These are phyloP conservation scores for Phalera bucephala DNA, from an alignment of 2,888 invertebrate genomes.

Conservation along the genomic window DNA sequence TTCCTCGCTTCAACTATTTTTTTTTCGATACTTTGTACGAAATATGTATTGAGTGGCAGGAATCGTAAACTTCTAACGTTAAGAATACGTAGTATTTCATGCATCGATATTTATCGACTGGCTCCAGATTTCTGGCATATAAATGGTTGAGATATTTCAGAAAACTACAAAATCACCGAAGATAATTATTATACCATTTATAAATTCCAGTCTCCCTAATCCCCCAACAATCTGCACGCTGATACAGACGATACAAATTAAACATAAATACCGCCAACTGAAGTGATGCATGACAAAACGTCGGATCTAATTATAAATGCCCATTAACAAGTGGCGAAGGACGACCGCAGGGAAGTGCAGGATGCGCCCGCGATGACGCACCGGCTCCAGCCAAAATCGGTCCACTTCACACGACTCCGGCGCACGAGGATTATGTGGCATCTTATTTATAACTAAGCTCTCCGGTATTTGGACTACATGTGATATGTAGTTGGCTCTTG, in stretches of 20 bases:
- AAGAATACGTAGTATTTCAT: no score
- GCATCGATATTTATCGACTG: no score
- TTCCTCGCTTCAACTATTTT: no score
- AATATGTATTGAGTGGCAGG: no score
- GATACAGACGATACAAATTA: constrained; percentile 6
- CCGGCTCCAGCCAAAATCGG: constrained; percentile 41
- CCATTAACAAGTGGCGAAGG: constrained; percentile 54
- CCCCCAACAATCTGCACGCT: not conserved
- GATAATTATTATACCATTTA: no score
- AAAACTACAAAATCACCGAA: no score
- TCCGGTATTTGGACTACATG: constrained; percentile 39
- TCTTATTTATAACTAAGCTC: constrained; percentile 52
- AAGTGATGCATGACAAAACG: constrained; percentile 41
- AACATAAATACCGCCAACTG: constrained; percentile 19
- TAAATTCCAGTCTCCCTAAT: not conserved
- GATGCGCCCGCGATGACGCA: constrained; percentile 51
- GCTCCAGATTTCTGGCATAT: no score
- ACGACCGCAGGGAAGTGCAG: constrained; percentile 43
- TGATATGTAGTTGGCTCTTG: constrained; percentile 34
- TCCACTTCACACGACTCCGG: constrained; percentile 57
- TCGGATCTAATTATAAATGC: constrained; percentile 53
- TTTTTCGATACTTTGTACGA: no score
- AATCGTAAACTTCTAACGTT: no score
- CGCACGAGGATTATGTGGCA: constrained; percentile 38
- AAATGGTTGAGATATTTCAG: no score